Evolutionary conservation across 23 tunicate genomes (phyloP), one percentile per base, ranked within the genome.

Genomic region (Botrylloides violaceus): DNA sequence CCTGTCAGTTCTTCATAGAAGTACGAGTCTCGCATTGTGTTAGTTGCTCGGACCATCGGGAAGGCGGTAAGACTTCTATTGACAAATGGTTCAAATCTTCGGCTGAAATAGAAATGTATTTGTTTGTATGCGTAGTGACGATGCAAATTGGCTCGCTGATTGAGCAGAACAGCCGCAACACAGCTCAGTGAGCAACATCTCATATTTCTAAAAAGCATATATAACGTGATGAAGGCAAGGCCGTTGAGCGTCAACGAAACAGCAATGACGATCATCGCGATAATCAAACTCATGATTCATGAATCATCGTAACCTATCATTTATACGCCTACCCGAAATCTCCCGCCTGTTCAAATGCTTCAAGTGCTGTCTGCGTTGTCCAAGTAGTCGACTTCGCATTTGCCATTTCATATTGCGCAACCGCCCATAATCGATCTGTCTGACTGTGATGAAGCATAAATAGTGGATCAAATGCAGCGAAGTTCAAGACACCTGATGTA

Each of bases 381-480:
- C 74, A 68, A 18, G 74, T 43, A 24, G 74, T 68, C 6, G 49
- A 25, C 12, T 43, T 43, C 6, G 36, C 56, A 4, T 37, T 0
- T 0, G 26, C 58, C 26, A 68, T 43, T 35, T 68, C 58, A 23
- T 68, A 5, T 43, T 68, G 74, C 25, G 58, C 30, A 1, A 68
- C 57, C 0, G 74, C 74, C 74, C 74, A 68, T 25, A 68, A 37
- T 21, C 74, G 43, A 43, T 68, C 74, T 0, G 37, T 43, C 37
- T 68, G 74, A 19, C 58, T 32, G n/a, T 68, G 74, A 28, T 68
- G 74, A 23, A 37, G 25, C 74, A 35, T 30, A 28, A 68, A 68
- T 43, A 68, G 23, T 24, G 74, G 74, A 37, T 68, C 74, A 43
- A 68, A 68, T 5, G 58, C 74, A 37, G 74, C 74, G 29, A 68